These are phyloP conservation scores for Actinernus sp. DNA, from an alignment of 92 coral and sea anemone genomes.

Conservation along the genomic window DNA sequence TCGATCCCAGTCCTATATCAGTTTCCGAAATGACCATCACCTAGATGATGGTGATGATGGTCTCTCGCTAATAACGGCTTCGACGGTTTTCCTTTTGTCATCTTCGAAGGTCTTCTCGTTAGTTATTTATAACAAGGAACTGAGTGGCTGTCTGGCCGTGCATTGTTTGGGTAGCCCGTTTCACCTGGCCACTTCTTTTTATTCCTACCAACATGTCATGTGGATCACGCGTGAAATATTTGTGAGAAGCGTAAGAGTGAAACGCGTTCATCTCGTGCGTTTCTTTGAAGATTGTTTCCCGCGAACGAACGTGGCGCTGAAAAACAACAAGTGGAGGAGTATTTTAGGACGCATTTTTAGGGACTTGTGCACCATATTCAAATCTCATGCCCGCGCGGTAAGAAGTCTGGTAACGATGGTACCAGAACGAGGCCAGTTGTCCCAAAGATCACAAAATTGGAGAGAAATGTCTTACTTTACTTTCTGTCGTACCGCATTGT, in stretches of 20 bases:
- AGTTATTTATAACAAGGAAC: slow-evolving; percentile 88
- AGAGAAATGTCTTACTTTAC: neutral
- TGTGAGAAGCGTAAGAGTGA: slow-evolving; percentile 90
- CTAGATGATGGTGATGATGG: no score
- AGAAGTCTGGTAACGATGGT: no score
- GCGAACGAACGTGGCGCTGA: slow-evolving; percentile 67
- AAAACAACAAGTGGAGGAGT: slow-evolving; percentile 7
- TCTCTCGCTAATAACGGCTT: no score
- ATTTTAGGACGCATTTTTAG: neutral
- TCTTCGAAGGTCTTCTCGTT: no score
- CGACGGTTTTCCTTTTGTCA: no score
- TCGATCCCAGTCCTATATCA: no score
- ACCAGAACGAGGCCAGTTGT: no score
- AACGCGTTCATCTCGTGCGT: slow-evolving; percentile 94
- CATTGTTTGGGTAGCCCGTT: slow-evolving; percentile 85
- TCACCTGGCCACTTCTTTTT: slow-evolving; percentile 84
- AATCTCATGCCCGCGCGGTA: no score
- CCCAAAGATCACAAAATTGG: no score
- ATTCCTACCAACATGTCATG: slow-evolving; percentile 93
- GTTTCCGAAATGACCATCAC: no score
- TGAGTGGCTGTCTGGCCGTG: slow-evolving; percentile 93
- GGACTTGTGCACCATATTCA: neutral
- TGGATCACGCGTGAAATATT: slow-evolving; percentile 68
- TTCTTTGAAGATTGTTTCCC: slow-evolving; percentile 88
- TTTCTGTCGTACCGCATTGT: no score